A percentile compares a stretch with the other conserved stretches of the same genome.
These are phyloP conservation scores for Caenorhabditis auriculariae DNA, from an alignment of 2,888 invertebrate genomes.

Conservation along the genomic window DNA sequence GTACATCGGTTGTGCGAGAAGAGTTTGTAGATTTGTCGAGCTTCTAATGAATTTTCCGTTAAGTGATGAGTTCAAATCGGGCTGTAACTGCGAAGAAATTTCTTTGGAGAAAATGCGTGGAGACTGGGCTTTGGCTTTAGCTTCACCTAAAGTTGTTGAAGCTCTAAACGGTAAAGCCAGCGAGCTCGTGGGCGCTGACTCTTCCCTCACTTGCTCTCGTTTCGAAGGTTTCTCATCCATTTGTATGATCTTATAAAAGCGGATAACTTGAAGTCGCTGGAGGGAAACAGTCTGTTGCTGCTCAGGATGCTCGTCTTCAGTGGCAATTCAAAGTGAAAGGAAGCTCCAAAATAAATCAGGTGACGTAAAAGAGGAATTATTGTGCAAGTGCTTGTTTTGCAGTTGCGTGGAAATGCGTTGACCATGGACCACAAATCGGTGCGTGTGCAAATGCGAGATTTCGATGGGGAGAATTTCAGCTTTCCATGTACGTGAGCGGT, in stretches of 20 bases:
- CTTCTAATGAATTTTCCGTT: neutral
- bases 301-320: conserved; percentile 27
- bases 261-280: conserved; percentile 32
- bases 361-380: too few relatives aligned
- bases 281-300: conserved; percentile 25
- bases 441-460: conserved; percentile 24
- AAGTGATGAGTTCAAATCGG: conserved; percentile 26
- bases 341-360: too few relatives aligned
- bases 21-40: conserved; percentile 4
- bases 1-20: conserved; percentile 19
- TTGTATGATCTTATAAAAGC: too few relatives aligned
- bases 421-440: conserved; percentile 28
- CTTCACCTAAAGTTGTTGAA: conserved; percentile 20
- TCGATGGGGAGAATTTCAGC: conserved; percentile 30
- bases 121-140: conserved; percentile 31
- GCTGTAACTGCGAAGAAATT: conserved; percentile 21
- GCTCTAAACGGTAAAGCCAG: conserved; percentile 15
- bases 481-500: conserved; percentile 28
- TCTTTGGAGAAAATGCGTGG: conserved; percentile 27
- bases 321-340: conserved; percentile 28
- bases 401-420: conserved; percentile 36
- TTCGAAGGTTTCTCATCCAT: conserved; percentile 12
- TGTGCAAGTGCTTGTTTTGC: too few relatives aligned
- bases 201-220: conserved; percentile 20
- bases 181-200: conserved; percentile 9